A percentile compares a stretch with the other conserved stretches of the same genome.
Conservation (phyloP, 2,888 invertebrate genomes). For the Drosophila eohydei region DNA sequence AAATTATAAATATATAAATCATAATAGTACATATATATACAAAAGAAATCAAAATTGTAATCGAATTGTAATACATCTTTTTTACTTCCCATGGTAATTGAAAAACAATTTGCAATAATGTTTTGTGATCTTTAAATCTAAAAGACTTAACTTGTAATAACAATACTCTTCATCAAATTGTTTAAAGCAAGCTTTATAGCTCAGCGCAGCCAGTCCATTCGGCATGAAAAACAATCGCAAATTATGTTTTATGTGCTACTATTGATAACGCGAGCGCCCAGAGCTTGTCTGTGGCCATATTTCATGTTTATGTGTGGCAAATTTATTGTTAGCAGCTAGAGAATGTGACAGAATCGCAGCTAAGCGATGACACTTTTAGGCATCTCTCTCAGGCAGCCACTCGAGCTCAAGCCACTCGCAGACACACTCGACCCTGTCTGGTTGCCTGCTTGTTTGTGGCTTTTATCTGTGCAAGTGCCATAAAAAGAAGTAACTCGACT, state of each 20-base stretch:
- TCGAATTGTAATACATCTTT: not conserved
- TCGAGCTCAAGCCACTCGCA: not conserved
- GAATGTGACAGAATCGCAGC: constrained; percentile 68
- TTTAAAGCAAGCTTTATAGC: not conserved
- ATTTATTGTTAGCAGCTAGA: constrained; percentile 61
- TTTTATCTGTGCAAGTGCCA: constrained; percentile 67
- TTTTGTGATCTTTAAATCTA: not conserved
- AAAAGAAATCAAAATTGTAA: not conserved
- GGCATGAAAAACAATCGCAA: constrained; percentile 66
- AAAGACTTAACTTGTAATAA: not conserved
- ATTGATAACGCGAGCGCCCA: constrained; percentile 46
- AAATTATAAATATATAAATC: too few species aligned
- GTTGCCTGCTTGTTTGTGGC: constrained; percentile 11
- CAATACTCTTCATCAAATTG: not conserved
- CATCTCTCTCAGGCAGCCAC: constrained; percentile 5
- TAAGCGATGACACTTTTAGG: constrained; percentile 63
- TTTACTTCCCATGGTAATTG: not conserved
- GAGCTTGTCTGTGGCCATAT: constrained; percentile 46
- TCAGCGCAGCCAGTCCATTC: constrained; percentile 3
- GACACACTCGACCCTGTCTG: constrained; percentile 1
- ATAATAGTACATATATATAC: not conserved
- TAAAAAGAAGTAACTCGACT: constrained; percentile 63
- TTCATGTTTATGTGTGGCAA: constrained; percentile 59
- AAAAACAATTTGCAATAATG: not conserved
- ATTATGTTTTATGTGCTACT: constrained; percentile 65